Base-by-base conservation (phyloP, 1,140 invertebrate species). In the Galleria mellonella region DNA sequence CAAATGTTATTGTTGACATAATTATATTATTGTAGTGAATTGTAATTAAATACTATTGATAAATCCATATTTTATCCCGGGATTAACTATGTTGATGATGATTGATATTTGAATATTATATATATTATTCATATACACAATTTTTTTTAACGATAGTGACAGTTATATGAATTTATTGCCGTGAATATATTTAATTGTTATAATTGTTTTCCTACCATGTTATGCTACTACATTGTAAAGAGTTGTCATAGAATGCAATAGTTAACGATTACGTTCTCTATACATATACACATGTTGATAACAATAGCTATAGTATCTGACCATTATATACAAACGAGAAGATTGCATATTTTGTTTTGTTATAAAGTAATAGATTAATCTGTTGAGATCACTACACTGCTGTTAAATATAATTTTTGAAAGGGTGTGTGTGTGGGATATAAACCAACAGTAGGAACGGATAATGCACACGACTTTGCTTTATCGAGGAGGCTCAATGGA, bases 81-180 rank as follows among this genome's bases (percentile, higher is more conserved):
- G 55, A 68, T 70, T 70, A 68, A 62, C 48, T 60, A 59, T 72
- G 70, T 73, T 78, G 62, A 67, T 64, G 62, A 67, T 64, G 50
- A 69, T 62, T 53, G 53, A 65, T 62, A 63, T 48, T 68, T 60
- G 53, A 61, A 67, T 72, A 72, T 78, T 64, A 62, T 72, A 76
- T 76, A 75, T 76, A 72, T 72, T 79, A 78, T 78, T 83, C 74
- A 75, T 83, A 81, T 83, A 81, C 75, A 79, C 74, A 62, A 70
- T 72, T 77, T 69, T 72, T 4, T 70, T 71, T 64, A 67, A 62
- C 54, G 51, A 66, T 72, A 70, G 62, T 76, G 62, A 57, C 70
- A 64, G 63, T 72, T 56, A 57, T 60, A 62, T 55, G 39, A 53
- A 68, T 55, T 47, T 61, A 57, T 40, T 59, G 53, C 67, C 60